phyloP scores from a whole-genome alignment of 2,797 vertebrate genomes.

The Myotis daubentonii region DNA sequence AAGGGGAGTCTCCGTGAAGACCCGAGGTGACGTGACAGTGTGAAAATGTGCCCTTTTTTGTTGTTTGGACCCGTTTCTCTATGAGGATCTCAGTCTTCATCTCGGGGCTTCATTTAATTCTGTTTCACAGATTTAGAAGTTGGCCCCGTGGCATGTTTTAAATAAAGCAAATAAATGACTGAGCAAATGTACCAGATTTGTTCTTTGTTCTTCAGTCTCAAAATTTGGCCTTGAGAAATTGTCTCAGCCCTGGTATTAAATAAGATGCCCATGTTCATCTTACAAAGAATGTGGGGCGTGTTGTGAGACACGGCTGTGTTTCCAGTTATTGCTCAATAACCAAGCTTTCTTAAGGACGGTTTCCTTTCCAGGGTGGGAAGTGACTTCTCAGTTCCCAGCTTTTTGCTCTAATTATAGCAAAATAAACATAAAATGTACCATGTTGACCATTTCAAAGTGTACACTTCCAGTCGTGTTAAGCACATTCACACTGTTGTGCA shows the following conservation, averaged over 20 bases:
- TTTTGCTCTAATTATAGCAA: background rate
- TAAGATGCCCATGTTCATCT: background rate
- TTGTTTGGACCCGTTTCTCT: constrained; percentile 28
- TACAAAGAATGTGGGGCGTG: background rate
- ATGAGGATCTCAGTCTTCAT: constrained; percentile 53
- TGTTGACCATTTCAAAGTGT: background rate
- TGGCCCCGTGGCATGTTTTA: constrained; percentile 66
- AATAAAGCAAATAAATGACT: constrained; percentile 69
- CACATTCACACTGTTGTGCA: background rate
- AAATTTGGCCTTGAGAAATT: constrained; percentile 50
- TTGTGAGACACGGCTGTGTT: background rate
- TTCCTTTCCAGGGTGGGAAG: constrained; percentile 1
- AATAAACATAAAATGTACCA: background rate
- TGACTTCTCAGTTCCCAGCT: constrained; percentile 34
- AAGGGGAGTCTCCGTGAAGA: constrained; percentile 9
- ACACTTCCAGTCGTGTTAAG: background rate
- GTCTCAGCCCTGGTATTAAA: background rate
- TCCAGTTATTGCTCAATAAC: background rate
- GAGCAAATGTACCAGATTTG: constrained; percentile 69
- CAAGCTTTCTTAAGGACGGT: constrained; percentile 10
- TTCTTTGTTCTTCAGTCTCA: constrained; percentile 64
- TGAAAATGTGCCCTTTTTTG: background rate
- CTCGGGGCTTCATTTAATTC: constrained; percentile 57
- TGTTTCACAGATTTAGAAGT: constrained; percentile 67
- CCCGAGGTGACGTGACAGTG: background rate